Conservation (phyloP, 2,888 invertebrate genomes). For the Chamaedrilus cognettii region DNA sequence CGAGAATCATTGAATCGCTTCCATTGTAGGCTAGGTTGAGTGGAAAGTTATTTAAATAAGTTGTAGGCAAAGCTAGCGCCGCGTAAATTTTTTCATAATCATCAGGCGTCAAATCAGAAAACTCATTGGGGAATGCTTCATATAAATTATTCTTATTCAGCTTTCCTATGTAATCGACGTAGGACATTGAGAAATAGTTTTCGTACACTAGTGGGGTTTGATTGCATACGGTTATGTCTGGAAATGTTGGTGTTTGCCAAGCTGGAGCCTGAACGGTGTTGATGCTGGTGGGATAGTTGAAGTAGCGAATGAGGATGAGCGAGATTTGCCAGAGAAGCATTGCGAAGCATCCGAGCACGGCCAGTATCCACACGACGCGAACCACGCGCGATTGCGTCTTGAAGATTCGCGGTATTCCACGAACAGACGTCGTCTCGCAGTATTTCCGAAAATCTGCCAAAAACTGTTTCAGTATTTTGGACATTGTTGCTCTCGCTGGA, state of each 20-base stretch:
- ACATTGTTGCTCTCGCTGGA: no score
- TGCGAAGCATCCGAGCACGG: neutral
- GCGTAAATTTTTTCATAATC: no score
- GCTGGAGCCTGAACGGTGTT: neutral
- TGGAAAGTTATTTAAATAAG: neutral
- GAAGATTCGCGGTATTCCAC: neutral
- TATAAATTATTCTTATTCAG: no score
- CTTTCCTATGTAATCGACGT: no score
- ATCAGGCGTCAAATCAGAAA: no score
- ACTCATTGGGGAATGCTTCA: no score
- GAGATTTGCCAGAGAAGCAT: neutral
- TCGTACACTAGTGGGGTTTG: neutral
- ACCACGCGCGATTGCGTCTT: neutral
- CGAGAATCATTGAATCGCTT: neutral
- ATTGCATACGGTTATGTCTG: neutral
- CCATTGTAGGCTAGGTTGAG: neutral
- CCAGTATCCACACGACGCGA: neutral
- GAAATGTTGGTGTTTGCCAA: neutral
- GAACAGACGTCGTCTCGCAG: neutral
- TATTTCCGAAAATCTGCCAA: no score
- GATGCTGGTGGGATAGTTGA: neutral
- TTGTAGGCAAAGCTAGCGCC: neutral
- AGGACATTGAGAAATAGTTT: neutral
- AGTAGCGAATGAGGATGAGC: neutral
- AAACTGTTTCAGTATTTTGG: no score